Conservation (phyloP, 1,140 invertebrate species). For the Chironomus tepperi region DNA sequence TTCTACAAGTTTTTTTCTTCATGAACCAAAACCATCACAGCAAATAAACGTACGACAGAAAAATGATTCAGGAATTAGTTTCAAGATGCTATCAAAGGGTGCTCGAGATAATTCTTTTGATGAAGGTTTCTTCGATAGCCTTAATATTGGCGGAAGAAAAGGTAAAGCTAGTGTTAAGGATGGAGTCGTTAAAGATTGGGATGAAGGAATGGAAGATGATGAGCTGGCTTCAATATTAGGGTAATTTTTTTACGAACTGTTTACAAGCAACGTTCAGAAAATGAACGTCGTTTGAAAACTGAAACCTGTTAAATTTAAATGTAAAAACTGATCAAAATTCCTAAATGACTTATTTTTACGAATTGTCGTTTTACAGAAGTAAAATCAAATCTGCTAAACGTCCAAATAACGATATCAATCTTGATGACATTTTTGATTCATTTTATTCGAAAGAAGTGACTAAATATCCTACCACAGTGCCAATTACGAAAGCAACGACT, state of each 20-base stretch:
- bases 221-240: slow-evolving; percentile 50
- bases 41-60: slow-evolving; percentile 31
- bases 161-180: slow-evolving; percentile 33
- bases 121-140: slow-evolving; percentile 33
- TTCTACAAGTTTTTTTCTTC: background rate
- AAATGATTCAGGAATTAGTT: slow-evolving; percentile 17
- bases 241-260: too few species aligned
- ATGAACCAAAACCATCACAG: slow-evolving; percentile 26
- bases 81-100: slow-evolving; percentile 28
- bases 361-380: slow-evolving; percentile 29
- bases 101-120: slow-evolving; percentile 35
- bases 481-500: slow-evolving; percentile 30
- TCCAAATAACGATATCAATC: slow-evolving; percentile 34
- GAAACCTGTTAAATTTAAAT: too few species aligned
- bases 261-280: too few species aligned
- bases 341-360: too few species aligned
- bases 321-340: too few species aligned
- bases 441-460: slow-evolving; percentile 33
- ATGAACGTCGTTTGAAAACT: too few species aligned
- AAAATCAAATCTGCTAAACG: slow-evolving; percentile 38
- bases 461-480: slow-evolving; percentile 39
- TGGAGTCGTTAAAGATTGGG: slow-evolving; percentile 26
- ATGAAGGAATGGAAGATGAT: slow-evolving; percentile 43
- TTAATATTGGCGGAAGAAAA: slow-evolving; percentile 28
- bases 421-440: slow-evolving; percentile 39